Percentiles rank a stretch among this genome's conserved stretches.
Evolutionary conservation across 1,140 invertebrate genomes (phyloP).

Genomic region (Drosophila ercepeae): DNA sequence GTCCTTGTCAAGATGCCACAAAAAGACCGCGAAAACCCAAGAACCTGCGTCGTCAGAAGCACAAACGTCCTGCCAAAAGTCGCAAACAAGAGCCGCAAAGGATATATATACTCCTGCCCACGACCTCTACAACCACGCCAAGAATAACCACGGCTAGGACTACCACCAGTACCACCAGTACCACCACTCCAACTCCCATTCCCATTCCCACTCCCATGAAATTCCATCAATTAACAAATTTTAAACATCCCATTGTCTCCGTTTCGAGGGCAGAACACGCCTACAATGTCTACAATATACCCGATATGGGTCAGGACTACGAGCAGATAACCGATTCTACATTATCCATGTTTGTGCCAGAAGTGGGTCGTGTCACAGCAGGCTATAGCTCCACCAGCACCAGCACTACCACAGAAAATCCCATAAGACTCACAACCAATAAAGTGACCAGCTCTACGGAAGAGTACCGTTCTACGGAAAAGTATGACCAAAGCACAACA

Average conservation of each 20-base stretch:
- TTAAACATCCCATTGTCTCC: constrained; percentile 42
- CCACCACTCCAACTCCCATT: constrained; percentile 29
- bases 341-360: constrained; percentile 57
- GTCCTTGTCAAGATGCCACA: neutral
- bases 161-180: neutral
- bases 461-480: neutral
- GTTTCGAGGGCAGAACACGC: constrained; percentile 44
- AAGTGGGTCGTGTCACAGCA: constrained; percentile 55
- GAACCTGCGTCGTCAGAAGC: neutral
- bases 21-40: neutral
- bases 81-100: neutral
- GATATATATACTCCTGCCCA: neutral
- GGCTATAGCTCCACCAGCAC: constrained; percentile 18
- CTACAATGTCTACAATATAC: constrained; percentile 65
- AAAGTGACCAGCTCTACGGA: neutral
- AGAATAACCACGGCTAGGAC: constrained; percentile 2
- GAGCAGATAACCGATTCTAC: constrained; percentile 51
- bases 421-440: neutral
- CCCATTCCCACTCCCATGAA: constrained; percentile 35
- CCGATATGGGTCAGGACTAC: constrained; percentile 60
- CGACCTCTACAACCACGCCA: neutral
- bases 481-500: neutral
- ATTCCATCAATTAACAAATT: constrained; percentile 21
- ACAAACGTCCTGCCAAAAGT: neutral
- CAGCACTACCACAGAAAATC: constrained; percentile 9